Evolutionary conservation across 2,113 vertebrate species (phyloP).

Genomic region (Laterallus jamaicensis): DNA sequence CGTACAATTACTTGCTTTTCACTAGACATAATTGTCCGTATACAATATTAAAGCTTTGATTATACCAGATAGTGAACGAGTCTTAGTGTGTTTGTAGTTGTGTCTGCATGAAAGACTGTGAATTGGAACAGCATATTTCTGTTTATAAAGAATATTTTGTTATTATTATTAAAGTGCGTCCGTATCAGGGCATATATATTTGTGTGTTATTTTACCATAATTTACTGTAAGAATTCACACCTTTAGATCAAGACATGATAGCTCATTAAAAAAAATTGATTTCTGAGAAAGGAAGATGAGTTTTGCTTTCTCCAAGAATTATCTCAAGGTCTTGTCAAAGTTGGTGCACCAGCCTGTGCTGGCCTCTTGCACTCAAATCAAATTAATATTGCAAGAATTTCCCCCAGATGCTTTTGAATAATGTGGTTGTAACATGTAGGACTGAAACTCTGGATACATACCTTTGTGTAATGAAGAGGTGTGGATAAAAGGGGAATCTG

Average conservation of each 20-base stretch:
- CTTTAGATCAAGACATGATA: neutral
- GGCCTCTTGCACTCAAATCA: neutral
- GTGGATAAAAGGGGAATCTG: neutral
- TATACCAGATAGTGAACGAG: neutral
- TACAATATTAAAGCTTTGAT: neutral
- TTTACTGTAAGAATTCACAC: neutral
- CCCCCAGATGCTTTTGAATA: neutral
- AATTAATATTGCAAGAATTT: neutral
- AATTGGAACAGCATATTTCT: neutral
- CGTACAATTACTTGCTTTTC: neutral
- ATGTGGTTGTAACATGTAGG: neutral
- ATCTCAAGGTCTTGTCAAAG: neutral
- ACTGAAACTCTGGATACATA: neutral
- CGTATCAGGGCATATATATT: neutral
- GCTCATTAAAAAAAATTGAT: neutral
- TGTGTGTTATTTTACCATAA: neutral
- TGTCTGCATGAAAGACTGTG: neutral
- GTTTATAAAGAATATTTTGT: neutral
- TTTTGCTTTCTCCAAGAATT: neutral
- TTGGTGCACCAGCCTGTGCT: neutral
- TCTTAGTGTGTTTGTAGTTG: neutral
- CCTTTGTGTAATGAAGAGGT: neutral
- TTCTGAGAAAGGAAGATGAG: neutral
- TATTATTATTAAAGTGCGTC: neutral
- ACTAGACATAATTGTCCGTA: neutral